Evolutionary conservation across 2,113 vertebrate species (phyloP), one percentile per base, ranked within the genome.

Genomic region (Panthera uncia): DNA sequence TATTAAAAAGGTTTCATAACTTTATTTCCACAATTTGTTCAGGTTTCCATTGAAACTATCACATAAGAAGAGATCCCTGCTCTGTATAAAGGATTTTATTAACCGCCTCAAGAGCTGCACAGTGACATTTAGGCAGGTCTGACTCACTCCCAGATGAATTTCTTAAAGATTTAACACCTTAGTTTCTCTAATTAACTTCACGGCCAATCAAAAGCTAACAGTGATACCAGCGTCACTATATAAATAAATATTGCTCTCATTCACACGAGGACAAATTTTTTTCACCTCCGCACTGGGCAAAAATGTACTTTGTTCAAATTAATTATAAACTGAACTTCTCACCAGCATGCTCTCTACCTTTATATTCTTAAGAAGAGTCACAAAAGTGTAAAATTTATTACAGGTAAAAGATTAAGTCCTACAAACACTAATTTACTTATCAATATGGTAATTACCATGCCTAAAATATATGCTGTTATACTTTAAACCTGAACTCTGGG

Each of bases 391-490:
- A 76, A 73, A 78, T 78, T 83, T 38, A 96, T 15, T 5, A 55
- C 4, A 48, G 13, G 78, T 81, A 83, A 98, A 81, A 83, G 9
- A n/a, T 52, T 57, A 81, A 96, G 63, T 89, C 27, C 92, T 80
- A 95, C n/a, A 63, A 94, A 86, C 33, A 79, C 27, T 15, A 92
- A 16, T 16, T 48, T 76, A 61, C 10, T 78, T 82, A 65, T 76
- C 81, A 80, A 93, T 92, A 57, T 25, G 7, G 48, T 86, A 86
- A 63, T 80, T 74, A 68, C 31, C 38, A 95, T 74, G 38, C 25
- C 78, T 96, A 86, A 85, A 86, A 89, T 89, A 84, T 18, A 89
- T 74, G 19, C 33, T n/a, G 3, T 61, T 91, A 29, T 65, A 65
- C 85, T 92, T 97, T 41, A 94, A 66, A 86, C 80, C 5, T 65